phyloP scores from a whole-genome alignment of 2,113 vertebrate species.

The Rattus rattus region DNA sequence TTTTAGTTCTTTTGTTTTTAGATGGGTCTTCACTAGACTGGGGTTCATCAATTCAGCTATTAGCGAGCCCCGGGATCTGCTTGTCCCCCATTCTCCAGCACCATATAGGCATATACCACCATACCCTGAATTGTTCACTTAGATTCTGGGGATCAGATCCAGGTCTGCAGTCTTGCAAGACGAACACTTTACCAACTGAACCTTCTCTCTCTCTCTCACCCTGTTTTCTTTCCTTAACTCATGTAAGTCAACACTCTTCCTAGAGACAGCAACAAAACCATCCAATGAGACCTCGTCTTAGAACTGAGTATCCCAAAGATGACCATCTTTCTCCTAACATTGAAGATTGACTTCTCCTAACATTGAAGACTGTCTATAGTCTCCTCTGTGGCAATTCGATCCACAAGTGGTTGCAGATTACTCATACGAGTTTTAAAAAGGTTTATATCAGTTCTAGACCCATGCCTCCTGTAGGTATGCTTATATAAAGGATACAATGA shows the following conservation, averaged over 20 bases:
- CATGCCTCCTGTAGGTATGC: not conserved
- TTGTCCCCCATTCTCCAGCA: too few relatives aligned
- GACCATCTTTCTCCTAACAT: not conserved
- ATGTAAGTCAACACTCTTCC: not conserved
- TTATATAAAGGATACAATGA: not conserved
- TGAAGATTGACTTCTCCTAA: not conserved
- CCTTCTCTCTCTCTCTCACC: not conserved
- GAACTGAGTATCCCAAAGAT: accelerated
- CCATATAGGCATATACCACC: too few relatives aligned
- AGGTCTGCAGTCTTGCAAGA: not conserved
- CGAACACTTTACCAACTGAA: not conserved
- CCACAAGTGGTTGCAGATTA: not conserved
- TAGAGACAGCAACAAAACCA: not conserved
- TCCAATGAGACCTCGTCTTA: not conserved
- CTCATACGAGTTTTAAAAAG: not conserved
- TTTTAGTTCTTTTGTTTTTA: not conserved
- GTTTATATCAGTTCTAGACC: not conserved
- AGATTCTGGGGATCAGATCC: not conserved
- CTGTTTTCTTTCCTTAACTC: not conserved
- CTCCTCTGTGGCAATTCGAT: not conserved
- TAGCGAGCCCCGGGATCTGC: too few relatives aligned
- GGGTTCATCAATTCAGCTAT: not conserved
- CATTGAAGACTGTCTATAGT: not conserved
- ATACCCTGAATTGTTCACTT: too few relatives aligned
- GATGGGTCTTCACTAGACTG: not conserved